These are phyloP conservation scores for Cartodere bifasciata DNA, from an alignment of 2,888 invertebrate genomes.

Conservation along the genomic window DNA sequence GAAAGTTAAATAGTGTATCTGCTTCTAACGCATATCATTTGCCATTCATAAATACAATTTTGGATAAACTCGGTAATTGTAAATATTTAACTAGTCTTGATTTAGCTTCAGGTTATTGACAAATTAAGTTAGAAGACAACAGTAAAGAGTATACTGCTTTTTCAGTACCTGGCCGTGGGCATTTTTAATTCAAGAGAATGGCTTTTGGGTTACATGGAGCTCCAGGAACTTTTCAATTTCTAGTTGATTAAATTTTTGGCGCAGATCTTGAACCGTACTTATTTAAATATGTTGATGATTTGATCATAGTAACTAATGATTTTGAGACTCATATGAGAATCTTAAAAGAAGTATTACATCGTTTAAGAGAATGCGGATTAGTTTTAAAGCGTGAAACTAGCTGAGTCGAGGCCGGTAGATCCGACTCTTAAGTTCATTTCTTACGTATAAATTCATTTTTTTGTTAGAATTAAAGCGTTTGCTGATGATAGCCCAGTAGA, in stretches of 20 bases:
- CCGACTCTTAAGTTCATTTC: too few species aligned
- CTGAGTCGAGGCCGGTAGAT: too few species aligned
- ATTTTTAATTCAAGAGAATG: slow-evolving; percentile 7
- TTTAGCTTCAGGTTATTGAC: slow-evolving; percentile 2
- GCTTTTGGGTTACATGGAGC: slow-evolving; percentile 8
- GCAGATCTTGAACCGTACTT: slow-evolving; percentile 11
- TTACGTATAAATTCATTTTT: too few species aligned
- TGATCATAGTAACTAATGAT: slow-evolving; percentile 6
- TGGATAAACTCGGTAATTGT: slow-evolving; percentile 5
- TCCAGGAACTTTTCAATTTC: slow-evolving; percentile 9
- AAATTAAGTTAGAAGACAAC: slow-evolving; percentile 3
- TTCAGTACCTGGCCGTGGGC: slow-evolving; percentile 8
- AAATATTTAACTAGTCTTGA: slow-evolving; percentile 7
- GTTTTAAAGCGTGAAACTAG: slow-evolving; percentile 9
- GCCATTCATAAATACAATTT: slow-evolving; percentile 7
- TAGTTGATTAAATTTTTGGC: slow-evolving; percentile 6
- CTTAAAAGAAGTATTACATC: slow-evolving; percentile 9
- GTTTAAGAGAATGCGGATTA: slow-evolving; percentile 9
- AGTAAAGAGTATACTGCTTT: slow-evolving; percentile 8
- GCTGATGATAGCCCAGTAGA: too few species aligned
- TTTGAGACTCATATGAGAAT: slow-evolving; percentile 8
- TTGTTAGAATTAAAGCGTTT: too few species aligned
- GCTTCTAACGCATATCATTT: slow-evolving; percentile 6
- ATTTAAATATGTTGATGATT: slow-evolving; percentile 5
- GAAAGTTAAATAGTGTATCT: slow-evolving; percentile 8